Base-by-base conservation (phyloP, 2,113 vertebrate genomes). In the Melanerpes formicivorus region DNA sequence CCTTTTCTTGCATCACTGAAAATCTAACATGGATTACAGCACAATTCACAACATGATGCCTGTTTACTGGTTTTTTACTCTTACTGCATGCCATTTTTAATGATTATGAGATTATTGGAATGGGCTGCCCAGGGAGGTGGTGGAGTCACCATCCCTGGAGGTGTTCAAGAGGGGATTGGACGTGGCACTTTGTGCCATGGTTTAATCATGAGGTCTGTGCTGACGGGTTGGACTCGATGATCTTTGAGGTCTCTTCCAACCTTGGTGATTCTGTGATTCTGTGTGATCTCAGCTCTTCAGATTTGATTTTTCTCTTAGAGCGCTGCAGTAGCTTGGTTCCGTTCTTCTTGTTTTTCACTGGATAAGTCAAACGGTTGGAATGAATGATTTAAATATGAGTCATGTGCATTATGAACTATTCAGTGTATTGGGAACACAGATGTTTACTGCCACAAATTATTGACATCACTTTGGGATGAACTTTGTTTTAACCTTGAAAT, bases 401-500 rank as follows among this genome's bases (percentile, higher is more conserved):
- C 91, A 93, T 69, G 56, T 83, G 69, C 76, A 62, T 93, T 91
- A 92, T 72, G 75, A 94, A 83, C 81, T 80, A 60, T 83, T 96
- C 91, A 80, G 73, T 93, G 79, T 80, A 62, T 88, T 83, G 72
- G 75, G 63, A 93, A 91, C 85, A 81, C 87, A 95, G 95, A 92
- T 96, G 93, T 95, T 94, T 96, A 95, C 69, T 84, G 54, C 27
- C 62, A 90, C 91, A 75, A 93, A 90, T 71, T 96, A 77, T 81
- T 95, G 79, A 92, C 76, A 93, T 95, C 34, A 88, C 92, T 95
- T 92, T 50, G 80, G 50, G 62, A 78, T 93, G 79, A 93, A 82
- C 76, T 93, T 69, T 90, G 30, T 74, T 78, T 30, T 81, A 93
- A 83, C 77, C 73, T 94, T 72, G 44, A 77, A 92, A 85, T 72